Evolutionary conservation across 2,888 invertebrate species (phyloP).

Genomic region (Caenorhabditis sp.): DNA sequence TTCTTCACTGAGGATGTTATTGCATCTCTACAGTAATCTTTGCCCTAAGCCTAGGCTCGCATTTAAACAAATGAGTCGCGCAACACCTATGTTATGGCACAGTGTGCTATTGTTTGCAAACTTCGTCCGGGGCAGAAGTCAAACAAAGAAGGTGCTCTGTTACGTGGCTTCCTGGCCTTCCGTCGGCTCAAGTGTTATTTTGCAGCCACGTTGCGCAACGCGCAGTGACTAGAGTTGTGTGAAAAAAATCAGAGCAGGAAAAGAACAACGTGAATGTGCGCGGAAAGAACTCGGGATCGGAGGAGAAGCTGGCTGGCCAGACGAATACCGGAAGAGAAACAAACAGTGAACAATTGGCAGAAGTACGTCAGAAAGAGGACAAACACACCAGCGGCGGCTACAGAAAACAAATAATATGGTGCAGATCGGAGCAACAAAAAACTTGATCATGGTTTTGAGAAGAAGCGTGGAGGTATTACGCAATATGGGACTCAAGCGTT

Average conservation of each 20-base stretch:
- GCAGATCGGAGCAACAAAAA: slow-evolving; percentile 59
- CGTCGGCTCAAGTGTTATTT: slow-evolving; percentile 31
- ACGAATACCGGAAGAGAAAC: slow-evolving; percentile 64
- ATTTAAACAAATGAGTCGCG: slow-evolving; percentile 16
- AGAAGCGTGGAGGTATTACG: slow-evolving; percentile 45
- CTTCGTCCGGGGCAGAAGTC: slow-evolving; percentile 49
- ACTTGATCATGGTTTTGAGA: slow-evolving; percentile 39
- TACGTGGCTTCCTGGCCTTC: slow-evolving; percentile 41
- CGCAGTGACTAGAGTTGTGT: slow-evolving; percentile 1
- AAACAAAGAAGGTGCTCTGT: slow-evolving; percentile 49
- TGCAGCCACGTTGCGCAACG: slow-evolving; percentile 10
- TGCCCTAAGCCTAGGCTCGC: slow-evolving; percentile 15
- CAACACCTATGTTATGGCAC: slow-evolving; percentile 52
- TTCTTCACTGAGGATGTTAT: not conserved
- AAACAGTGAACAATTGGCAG: slow-evolving; percentile 59
- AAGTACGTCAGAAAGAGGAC: slow-evolving; percentile 63
- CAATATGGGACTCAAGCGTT: too few relatives aligned
- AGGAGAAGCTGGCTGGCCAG: slow-evolving; percentile 29
- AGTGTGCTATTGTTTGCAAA: slow-evolving; percentile 45
- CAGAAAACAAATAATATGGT: slow-evolving; percentile 62
- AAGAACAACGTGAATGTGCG: slow-evolving; percentile 41
- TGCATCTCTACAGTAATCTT: slow-evolving; percentile 21
- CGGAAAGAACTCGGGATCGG: slow-evolving; percentile 9
- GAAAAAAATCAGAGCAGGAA: slow-evolving; percentile 20
- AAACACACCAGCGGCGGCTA: slow-evolving; percentile 47